phyloP scores from a whole-genome alignment of 2,113 vertebrate genomes.

The Accipiter cooperii region DNA sequence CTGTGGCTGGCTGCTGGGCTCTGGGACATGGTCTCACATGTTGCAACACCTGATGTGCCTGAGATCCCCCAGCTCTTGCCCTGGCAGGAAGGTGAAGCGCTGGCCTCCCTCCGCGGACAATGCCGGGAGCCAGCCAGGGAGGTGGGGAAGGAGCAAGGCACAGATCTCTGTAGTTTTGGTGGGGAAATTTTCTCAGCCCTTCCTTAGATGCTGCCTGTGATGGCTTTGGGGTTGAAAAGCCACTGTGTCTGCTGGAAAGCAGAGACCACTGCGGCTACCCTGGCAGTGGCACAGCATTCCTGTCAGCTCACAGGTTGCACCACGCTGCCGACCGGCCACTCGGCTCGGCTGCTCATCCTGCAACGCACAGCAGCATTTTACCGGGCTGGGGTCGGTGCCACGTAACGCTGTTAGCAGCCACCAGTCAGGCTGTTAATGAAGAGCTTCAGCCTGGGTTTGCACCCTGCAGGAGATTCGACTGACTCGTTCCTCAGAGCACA shows the following conservation, averaged over 20 bases:
- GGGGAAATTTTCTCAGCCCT: background rate
- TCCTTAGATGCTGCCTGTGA: background rate
- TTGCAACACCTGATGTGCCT: background rate
- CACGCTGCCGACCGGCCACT: background rate
- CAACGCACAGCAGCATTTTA: background rate
- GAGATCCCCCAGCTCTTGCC: background rate
- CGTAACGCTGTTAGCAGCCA: rapidly evolving
- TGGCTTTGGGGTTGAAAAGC: background rate
- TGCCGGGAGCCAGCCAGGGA: background rate
- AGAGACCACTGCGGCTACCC: background rate
- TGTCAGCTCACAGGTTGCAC: background rate
- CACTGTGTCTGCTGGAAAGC: background rate
- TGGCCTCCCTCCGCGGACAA: background rate
- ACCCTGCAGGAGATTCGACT: background rate
- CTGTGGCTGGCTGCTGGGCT: background rate
- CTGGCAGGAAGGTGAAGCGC: background rate
- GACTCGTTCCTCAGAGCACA: background rate
- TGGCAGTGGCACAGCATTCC: background rate
- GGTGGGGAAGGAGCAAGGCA: background rate
- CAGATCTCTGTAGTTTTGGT: background rate
- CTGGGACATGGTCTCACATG: rapidly evolving
- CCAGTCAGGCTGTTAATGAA: background rate
- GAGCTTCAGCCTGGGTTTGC: background rate
- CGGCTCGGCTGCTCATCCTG: background rate
- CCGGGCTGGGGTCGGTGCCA: background rate